Evolutionary conservation across 1,140 invertebrate genomes (phyloP).

Genomic region (Zaprionus capensis): DNA sequence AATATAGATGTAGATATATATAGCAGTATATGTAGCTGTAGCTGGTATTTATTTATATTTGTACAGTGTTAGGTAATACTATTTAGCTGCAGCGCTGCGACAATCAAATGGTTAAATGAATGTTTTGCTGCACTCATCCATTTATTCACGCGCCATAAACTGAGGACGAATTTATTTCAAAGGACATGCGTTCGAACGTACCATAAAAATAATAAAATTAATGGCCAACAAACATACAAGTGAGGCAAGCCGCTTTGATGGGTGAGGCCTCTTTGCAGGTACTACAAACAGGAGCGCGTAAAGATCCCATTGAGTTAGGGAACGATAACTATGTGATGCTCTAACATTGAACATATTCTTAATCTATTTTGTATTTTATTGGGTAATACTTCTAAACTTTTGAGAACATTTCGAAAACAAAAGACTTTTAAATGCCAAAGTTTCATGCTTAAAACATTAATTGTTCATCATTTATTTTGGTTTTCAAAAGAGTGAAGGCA

Average conservation of each 20-base stretch:
- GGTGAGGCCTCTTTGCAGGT: slow-evolving; percentile 25
- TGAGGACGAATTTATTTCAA: slow-evolving; percentile 75
- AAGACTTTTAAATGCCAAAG: background rate
- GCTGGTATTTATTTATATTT: slow-evolving; percentile 3
- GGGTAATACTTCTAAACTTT: background rate
- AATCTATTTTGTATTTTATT: background rate
- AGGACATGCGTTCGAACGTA: slow-evolving; percentile 64
- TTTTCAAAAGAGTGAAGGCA: background rate
- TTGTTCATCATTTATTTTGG: background rate
- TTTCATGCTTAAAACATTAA: background rate
- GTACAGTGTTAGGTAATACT: slow-evolving; percentile 27
- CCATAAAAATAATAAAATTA: slow-evolving; percentile 80
- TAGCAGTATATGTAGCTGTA: background rate
- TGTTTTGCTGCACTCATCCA: slow-evolving; percentile 79
- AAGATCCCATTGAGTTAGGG: background rate
- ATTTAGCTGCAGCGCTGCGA: slow-evolving; percentile 54
- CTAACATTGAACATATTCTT: background rate
- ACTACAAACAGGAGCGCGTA: slow-evolving; percentile 19
- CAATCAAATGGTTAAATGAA: slow-evolving; percentile 77
- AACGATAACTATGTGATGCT: background rate
- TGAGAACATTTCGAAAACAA: background rate
- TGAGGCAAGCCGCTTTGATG: slow-evolving; percentile 35
- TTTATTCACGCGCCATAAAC: slow-evolving; percentile 82
- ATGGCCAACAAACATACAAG: slow-evolving; percentile 51
- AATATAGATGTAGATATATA: background rate